Evolutionary conservation across 2,113 vertebrate species (phyloP).

Genomic region (Rhipidura dahli): DNA sequence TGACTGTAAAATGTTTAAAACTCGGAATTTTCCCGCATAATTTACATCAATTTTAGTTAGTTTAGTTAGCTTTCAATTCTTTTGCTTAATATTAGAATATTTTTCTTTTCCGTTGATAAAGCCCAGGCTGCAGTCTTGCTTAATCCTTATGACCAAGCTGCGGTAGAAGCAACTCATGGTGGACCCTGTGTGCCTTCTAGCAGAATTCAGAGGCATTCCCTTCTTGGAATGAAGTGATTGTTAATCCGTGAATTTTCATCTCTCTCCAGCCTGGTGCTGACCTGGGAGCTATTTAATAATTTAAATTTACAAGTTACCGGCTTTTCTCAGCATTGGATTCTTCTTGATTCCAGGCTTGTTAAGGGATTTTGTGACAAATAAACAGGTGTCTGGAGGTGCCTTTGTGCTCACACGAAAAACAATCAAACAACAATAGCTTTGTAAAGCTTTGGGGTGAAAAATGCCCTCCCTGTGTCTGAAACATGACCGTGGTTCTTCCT

Average conservation of each 20-base stretch:
- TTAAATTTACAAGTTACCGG: background rate
- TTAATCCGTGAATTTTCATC: background rate
- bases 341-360: background rate
- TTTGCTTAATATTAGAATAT: constrained; percentile 39
- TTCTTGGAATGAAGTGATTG: background rate
- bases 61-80: constrained; percentile 1
- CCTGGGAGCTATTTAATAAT: background rate
- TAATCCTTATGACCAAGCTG: background rate
- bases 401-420: background rate
- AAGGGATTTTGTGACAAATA: background rate
- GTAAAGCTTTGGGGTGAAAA: background rate
- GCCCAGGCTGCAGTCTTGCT: background rate
- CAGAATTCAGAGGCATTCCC: background rate
- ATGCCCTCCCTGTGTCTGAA: background rate
- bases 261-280: background rate
- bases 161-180: background rate
- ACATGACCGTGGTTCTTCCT: rapidly evolving
- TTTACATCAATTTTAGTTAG: background rate
- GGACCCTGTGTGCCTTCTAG: background rate
- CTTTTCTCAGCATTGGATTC: background rate
- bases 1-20: background rate
- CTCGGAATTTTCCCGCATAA: background rate
- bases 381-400: background rate
- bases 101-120: constrained; percentile 23
- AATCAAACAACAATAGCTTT: background rate